These are phyloP conservation scores for Indri indri DNA, from an alignment of 2,113 vertebrate genomes.

Conservation along the genomic window DNA sequence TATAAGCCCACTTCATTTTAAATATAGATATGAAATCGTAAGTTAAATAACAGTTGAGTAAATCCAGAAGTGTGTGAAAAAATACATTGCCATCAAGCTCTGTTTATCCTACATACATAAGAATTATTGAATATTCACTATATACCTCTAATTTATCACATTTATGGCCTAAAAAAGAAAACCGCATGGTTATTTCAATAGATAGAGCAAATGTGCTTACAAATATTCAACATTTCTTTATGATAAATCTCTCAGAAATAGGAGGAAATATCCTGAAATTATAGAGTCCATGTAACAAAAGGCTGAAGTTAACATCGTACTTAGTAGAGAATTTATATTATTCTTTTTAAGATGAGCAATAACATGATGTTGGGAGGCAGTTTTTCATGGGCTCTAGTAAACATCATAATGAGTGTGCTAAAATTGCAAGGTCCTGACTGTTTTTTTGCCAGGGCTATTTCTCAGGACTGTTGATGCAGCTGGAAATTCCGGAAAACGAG, in stretches of 20 bases:
- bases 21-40: not conserved
- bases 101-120: not conserved
- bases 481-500: constrained; percentile 18
- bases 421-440: not conserved
- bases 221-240: not conserved
- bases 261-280: not conserved
- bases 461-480: not conserved
- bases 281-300: not conserved
- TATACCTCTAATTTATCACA: not conserved
- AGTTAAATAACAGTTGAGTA: not conserved
- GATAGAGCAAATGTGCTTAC: not conserved
- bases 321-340: not conserved
- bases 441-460: not conserved
- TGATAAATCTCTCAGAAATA: not conserved
- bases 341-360: not conserved
- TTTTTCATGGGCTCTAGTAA: not conserved
- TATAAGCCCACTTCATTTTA: not conserved
- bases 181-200: not conserved
- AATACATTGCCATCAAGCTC: not conserved
- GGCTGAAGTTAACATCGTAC: not conserved
- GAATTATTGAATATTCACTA: not conserved
- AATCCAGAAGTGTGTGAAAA: not conserved
- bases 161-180: not conserved
- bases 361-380: not conserved
- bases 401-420: not conserved